Percentiles rank a stretch among this genome's conserved stretches.
Conservation (phyloP, 2,888 invertebrate genomes). For the Microctonus brassicae region DNA sequence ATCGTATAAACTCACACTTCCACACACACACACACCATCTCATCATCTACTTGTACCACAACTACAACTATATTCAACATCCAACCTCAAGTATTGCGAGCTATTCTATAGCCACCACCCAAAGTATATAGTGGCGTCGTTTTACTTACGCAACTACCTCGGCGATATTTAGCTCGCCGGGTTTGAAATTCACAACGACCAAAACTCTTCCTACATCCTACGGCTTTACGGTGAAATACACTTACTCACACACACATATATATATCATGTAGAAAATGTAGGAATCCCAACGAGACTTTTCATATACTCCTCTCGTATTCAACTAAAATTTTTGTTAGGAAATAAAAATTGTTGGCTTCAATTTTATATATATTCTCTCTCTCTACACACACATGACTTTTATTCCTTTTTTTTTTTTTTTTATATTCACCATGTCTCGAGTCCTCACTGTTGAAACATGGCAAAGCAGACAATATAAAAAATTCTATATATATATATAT, state of each 20-base stretch:
- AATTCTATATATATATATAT: too few species aligned
- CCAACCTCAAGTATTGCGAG: slow-evolving; percentile 4
- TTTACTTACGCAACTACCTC: slow-evolving; percentile 60
- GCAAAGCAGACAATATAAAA: too few species aligned
- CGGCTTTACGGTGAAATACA: slow-evolving; percentile 10
- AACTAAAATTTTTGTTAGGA: slow-evolving; percentile 22
- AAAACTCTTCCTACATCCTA: slow-evolving; percentile 29
- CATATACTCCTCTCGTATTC: slow-evolving; percentile 33
- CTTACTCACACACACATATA: not conserved
- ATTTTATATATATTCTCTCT: slow-evolving; percentile 23
- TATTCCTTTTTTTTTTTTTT: too few species aligned
- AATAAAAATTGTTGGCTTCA: slow-evolving; percentile 30
- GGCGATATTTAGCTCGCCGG: slow-evolving; percentile 63
- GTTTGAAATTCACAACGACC: slow-evolving; percentile 47
- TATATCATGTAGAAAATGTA: slow-evolving; percentile 15
- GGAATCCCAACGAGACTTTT: slow-evolving; percentile 20
- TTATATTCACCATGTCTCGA: slow-evolving; percentile 35
- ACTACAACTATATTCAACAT: slow-evolving; percentile 3
- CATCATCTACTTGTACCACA: not conserved
- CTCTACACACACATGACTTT: slow-evolving; percentile 27
- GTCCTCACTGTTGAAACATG: slow-evolving; percentile 29
- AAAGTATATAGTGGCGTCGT: slow-evolving; percentile 39
- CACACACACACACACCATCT: not conserved
- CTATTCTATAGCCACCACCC: slow-evolving; percentile 4
- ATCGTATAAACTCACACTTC: slow-evolving; percentile 14